Evolutionary conservation across 2,888 invertebrate species (phyloP), one percentile per base, ranked within the genome.

Genomic region (Polylopha cassiicola): DNA sequence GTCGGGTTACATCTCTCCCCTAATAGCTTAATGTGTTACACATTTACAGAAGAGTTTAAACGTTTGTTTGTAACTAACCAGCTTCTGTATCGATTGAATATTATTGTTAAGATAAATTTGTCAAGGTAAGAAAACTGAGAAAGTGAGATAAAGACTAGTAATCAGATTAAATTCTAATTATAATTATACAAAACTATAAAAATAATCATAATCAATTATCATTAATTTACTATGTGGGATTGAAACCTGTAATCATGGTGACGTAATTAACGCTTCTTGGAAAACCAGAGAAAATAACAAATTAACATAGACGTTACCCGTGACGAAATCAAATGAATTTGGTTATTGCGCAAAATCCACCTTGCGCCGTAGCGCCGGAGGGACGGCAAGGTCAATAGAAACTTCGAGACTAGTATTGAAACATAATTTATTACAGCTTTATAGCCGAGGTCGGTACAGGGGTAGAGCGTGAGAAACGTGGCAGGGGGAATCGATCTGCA

Each of bases 381-480:
- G 66, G 61, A 56, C 59, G 51, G 48, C 65, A 69, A 73, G 73
- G 71, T 66, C 72, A 64, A 61, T 58, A 52, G 43, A 59, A 65
- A 61, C 54, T 57, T 53, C 28, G 46, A 45, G 47, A 46, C 50
- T 47, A 48, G 54, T 55, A 57, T 55, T 51, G 50, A 50, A 53
- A 59, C 57, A 60, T 56, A 57, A 68, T 65, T 66, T 61, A 66
- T 61, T 55, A 54, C 48, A 52, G 52, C 48, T 53, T 55, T 44
- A 41, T 49, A 47, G 52, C 51, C 47, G 50, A 42, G 31, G 9
- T 9, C 33, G 29, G 34, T 33, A 45, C 36, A 43, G 48, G 57
- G 57, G 56, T 50, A 50, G 50, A 64, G 49, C 63, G 61, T 63
- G 64, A 59, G 70, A 65, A 70, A 65, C 55, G 53, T 53, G 46